Evolutionary conservation across 2,797 vertebrate genomes (phyloP), one percentile per base, ranked within the genome.

Genomic region (Columba guinea): DNA sequence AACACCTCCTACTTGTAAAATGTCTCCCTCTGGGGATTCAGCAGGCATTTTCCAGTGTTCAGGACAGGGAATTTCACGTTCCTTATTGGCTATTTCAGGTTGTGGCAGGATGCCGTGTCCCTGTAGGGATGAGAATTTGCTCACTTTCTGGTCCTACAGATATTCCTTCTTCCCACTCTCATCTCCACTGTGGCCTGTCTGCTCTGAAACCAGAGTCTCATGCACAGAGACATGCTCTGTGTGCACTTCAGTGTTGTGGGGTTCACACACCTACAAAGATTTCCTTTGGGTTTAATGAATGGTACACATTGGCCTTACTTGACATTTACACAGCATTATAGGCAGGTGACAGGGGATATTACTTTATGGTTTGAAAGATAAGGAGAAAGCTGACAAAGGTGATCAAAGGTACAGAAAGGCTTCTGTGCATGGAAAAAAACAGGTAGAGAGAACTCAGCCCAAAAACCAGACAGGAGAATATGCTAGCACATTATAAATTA

Each of bases 361-460:
- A 44, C 65, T 92, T 97, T 87, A 95, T 87, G 84, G 78, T 67
- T 87, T 64, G 48, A 55, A 74, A 93, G 92, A 95, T 94, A 94
- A 0, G 2, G 80, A 90, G 88, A 93, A 95, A 90, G 88, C 74
- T 96, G 90, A 93, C 74, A 89, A 91, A 93, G 67, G 24, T 79
- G 80, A 95, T 63, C 84, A 89, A 93, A 96, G 44, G 90, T 89
- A 94, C 44, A 89, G 84, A 84, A 91, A 74, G 44, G 21, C 60
- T 94, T 84, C 74, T 93, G 56, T 77, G 49, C 46, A 32, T 70
- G 23, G 14, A 22, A 67, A 81, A 90, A 94, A 14, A 44, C 30
- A 59, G 7, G 14, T 34, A 55, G 71, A 87, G 37, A 49, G 20
- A 69, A 44, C 26, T 56, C 35, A 86, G 23, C 13, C 22, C 24